Evolutionary conservation across 2,797 vertebrate genomes (phyloP), one percentile per base, ranked within the genome.

Genomic region (Rhinogobio ventralis): DNA sequence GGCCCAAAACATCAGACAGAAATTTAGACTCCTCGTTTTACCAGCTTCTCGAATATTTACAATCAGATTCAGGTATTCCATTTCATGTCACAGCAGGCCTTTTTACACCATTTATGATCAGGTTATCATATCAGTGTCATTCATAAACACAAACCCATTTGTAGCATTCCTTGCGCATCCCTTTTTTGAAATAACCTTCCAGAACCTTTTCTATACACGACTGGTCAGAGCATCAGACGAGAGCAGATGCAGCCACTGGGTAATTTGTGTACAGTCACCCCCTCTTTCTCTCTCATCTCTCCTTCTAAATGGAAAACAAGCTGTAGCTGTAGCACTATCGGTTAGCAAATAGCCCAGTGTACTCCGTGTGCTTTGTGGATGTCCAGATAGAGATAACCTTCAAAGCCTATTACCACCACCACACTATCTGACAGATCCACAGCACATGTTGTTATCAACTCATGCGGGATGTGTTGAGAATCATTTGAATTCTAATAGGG

Each of bases 241-340:
- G 81, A 49, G 84, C 75, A 83, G 82, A 87, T 81, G 66, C 69
- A 86, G 73, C 69, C 62, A 17, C 57, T 88, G 77, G 23, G 51
- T 90, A 88, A 89, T 89, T 87, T 89, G 79, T 85, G 80, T 87
- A 85, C 85, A 57, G 55, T 73, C 84, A 25, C 84, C 62, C 20
- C 13, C 33, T 82, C 33, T n/a, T 49, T 82, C 60, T 49, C 28
- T n/a, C 81, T 76, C 42, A 5, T 28, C 82, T 71, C 45, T 80
- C 46, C 49, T 30, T 46, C 74, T 79, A 87, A 87, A 89, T 88
- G 87, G 81, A 87, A 89, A 88, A 67, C 51, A 51, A 88, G 80
- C 87, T 82, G 49, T 33, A 74, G 55, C 74, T 23, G 42, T 72
- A 23, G 30, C 19, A 23, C n/a, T 45, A 67, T 81, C 67, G 46